Conservation (phyloP, 2,888 invertebrate species). For the Serrognathus titanus region DNA sequence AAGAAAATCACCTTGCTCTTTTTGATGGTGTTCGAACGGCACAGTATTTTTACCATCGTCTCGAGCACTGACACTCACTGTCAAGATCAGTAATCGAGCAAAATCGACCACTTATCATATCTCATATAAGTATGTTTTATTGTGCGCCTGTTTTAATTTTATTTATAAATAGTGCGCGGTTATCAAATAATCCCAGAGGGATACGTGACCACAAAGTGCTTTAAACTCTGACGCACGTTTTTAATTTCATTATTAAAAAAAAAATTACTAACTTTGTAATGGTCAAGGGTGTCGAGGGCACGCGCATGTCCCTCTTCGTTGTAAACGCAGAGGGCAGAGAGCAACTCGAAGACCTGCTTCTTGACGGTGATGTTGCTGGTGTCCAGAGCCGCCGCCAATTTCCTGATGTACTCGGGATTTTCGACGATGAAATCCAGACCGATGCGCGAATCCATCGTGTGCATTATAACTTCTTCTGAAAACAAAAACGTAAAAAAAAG, state of each 20-base stretch:
- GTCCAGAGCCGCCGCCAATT: constrained; percentile 89
- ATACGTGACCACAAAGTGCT: not conserved
- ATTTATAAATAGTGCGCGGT: too few relatives aligned
- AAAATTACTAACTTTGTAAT: constrained; percentile 73
- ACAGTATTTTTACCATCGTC: too few relatives aligned
- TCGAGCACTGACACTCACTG: too few relatives aligned
- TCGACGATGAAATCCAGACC: constrained; percentile 93
- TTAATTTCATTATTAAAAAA: too few relatives aligned
- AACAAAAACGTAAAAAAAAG: constrained; percentile 1
- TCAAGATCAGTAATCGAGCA: too few relatives aligned
- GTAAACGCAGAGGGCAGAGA: constrained; percentile 93
- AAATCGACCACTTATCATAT: too few relatives aligned
- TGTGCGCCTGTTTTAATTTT: too few relatives aligned
- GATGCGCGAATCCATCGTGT: constrained; percentile 79
- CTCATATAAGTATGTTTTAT: too few relatives aligned
- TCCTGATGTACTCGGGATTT: constrained; percentile 87
- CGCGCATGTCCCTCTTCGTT: constrained; percentile 84
- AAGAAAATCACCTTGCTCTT: too few relatives aligned
- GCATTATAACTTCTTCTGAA: constrained; percentile 22
- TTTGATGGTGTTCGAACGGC: too few relatives aligned
- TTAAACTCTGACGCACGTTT: not conserved
- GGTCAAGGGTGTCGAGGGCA: constrained; percentile 85
- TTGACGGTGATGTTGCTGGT: constrained; percentile 88
- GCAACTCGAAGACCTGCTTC: constrained; percentile 93
- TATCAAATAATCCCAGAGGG: too few relatives aligned